Base-by-base conservation (phyloP, 2,797 vertebrate species). In the Phalloptychus januarius region DNA sequence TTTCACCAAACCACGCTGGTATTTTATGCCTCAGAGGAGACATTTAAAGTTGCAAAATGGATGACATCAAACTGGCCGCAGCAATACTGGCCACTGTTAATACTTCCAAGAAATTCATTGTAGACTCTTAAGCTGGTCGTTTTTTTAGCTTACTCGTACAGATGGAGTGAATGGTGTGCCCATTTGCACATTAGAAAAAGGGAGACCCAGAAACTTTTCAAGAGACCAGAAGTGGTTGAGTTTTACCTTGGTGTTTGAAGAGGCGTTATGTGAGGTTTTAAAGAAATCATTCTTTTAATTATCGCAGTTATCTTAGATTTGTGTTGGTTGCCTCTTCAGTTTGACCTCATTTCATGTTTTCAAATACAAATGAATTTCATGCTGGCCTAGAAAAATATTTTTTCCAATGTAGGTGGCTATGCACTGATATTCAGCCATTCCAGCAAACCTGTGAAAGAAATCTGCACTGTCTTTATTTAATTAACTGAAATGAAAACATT, bases 121-220 rank as follows among this genome's bases (percentile, higher is more conserved):
- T 88, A 84, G 79, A 81, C 77, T 77, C 78, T 28, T 84, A 88
- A 86, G 86, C 83, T 90, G 86, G 81, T 86, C 71, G 78, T 87
- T 88, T 84, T 84, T 38, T 84, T 84, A 70, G 18, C 33, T 85
- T 89, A 82, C 86, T 83, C 78, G 58, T 73, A 81, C 76, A 15
- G 81, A 87, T 77, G 79, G 89, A 87, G 81, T 74, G 88, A 80
- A 85, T 85, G 77, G 73, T 65, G 72, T 84, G 84, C 48, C 87
- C 87, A 84, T 92, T 92, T 77, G 23, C 91, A 92, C 78, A 2
- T 88, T 83, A 85, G n/a, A 79, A 50, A 52, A 76, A 72, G 78
- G 46, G 61, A 65, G 61, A 65, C 20, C 31, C 33, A 42, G 42
- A 10, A 25, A 69, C 4, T 6, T 10, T 40, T 25, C n/a, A n/a